These are phyloP conservation scores for Arizona elegans DNA, from an alignment of 2,113 vertebrate genomes.

Conservation along the genomic window DNA sequence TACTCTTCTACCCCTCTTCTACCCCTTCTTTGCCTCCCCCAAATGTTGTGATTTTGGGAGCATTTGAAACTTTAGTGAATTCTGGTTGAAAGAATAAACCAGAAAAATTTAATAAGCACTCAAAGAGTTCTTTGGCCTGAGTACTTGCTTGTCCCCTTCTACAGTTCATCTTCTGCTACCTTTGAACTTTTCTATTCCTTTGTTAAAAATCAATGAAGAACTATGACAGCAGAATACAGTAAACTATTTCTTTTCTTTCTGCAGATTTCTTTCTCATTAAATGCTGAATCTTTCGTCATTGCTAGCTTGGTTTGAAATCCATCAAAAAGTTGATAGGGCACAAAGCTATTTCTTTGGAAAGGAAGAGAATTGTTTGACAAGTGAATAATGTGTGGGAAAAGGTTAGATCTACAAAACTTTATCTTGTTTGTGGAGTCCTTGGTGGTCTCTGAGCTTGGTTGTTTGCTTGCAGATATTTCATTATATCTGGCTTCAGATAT, in stretches of 20 bases:
- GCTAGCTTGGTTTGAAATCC: background rate
- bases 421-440: background rate
- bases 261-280: background rate
- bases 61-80: background rate
- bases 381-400: background rate
- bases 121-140: background rate
- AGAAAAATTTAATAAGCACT: background rate
- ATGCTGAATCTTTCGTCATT: background rate
- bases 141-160: no score
- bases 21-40: no score
- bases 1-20: background rate
- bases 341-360: background rate
- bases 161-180: background rate
- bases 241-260: background rate
- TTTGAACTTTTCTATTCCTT: background rate
- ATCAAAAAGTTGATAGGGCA: background rate
- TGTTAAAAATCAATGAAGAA: background rate
- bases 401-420: slow-evolving; percentile 2
- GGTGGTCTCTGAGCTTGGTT: background rate
- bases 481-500: background rate
- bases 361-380: background rate
- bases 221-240: background rate
- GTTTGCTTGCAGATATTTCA: background rate
- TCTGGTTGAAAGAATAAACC: background rate
- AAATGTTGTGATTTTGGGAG: background rate